phyloP scores from a whole-genome alignment of 1,140 invertebrate species.

The Nasonia longicornis region DNA sequence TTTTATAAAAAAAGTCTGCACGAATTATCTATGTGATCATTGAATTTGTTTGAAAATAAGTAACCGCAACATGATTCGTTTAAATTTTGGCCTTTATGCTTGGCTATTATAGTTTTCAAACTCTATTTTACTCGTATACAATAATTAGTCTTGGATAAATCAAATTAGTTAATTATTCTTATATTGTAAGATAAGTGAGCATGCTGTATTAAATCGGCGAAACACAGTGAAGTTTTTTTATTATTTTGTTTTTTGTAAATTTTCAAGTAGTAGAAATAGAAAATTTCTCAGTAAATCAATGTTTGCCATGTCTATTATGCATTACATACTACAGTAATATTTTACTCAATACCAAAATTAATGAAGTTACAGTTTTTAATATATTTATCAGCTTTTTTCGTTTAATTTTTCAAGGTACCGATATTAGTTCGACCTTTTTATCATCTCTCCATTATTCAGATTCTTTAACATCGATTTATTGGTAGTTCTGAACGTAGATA shows the following conservation, averaged over 20 bases:
- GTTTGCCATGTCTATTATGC: background rate
- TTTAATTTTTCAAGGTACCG: background rate
- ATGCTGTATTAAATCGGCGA: background rate
- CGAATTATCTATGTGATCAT: background rate
- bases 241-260: background rate
- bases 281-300: slow-evolving; percentile 1
- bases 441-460: background rate
- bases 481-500: background rate
- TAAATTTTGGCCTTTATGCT: background rate
- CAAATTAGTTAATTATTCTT: background rate
- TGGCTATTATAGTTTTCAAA: background rate
- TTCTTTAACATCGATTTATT: background rate
- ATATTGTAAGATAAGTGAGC: background rate
- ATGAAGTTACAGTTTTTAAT: background rate
- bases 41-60: background rate
- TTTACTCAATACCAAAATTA: background rate
- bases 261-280: background rate
- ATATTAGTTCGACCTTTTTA: background rate
- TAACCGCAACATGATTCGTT: background rate
- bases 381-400: background rate
- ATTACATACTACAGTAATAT: background rate
- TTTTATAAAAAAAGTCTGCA: background rate
- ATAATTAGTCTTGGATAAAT: background rate
- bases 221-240: background rate
- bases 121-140: background rate